Percentiles rank a stretch among this genome's conserved stretches.
phyloP scores from a whole-genome alignment of 1,140 invertebrate species.

The Calycopis cecrops region DNA sequence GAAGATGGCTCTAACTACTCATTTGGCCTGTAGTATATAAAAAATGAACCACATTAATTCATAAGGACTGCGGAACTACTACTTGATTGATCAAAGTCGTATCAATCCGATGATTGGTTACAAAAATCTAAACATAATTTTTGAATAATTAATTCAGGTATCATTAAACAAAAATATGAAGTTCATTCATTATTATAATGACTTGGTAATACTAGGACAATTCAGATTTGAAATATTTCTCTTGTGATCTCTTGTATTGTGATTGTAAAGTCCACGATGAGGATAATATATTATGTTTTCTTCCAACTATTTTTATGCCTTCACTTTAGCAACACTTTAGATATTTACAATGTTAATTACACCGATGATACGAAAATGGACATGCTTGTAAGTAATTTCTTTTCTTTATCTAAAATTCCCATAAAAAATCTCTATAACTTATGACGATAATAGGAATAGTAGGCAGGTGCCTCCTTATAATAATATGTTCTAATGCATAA shows the following conservation, averaged over 20 bases:
- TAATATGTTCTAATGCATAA: too few relatives aligned
- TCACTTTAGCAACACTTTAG: background rate
- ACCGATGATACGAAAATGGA: conserved; percentile 24
- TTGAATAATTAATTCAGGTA: conserved; percentile 11
- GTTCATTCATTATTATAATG: background rate
- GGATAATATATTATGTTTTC: background rate
- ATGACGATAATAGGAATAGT: background rate
- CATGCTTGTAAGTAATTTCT: conserved; percentile 34
- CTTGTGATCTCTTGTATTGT: too few relatives aligned
- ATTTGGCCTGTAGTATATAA: too few relatives aligned
- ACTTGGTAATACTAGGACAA: background rate
- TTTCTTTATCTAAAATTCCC: conserved; percentile 2
- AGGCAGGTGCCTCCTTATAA: too few relatives aligned
- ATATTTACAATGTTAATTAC: conserved; percentile 7
- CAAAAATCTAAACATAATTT: background rate
- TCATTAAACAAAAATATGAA: background rate
- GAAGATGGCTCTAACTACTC: too few relatives aligned
- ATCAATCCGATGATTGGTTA: background rate
- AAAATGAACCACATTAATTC: too few relatives aligned
- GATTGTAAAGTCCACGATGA: too few relatives aligned
- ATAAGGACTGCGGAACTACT: too few relatives aligned
- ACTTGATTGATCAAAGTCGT: too few relatives aligned
- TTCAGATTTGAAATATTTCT: background rate
- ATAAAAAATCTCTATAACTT: background rate
- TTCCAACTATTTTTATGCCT: background rate